These are phyloP conservation scores for Acestrorhynchus altus DNA, from an alignment of 2,797 vertebrate species.

Conservation along the genomic window DNA sequence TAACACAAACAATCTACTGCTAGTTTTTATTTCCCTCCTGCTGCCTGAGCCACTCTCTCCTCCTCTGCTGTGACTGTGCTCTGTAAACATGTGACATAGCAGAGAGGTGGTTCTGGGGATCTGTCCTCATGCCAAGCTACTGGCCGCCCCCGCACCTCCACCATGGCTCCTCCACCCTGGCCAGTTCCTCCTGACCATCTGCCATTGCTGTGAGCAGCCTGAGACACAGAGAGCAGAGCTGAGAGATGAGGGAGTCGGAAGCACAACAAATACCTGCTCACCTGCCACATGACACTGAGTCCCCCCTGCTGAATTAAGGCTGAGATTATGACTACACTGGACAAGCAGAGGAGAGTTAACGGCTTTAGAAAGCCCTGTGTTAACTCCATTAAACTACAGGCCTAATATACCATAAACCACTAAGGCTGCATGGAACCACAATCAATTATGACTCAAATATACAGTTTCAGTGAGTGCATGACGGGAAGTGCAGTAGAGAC, in stretches of 20 bases:
- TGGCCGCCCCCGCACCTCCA: slow-evolving; percentile 71
- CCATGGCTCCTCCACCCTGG: slow-evolving; percentile 64
- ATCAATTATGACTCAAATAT: not conserved
- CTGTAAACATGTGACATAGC: slow-evolving; percentile 40
- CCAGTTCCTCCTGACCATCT: slow-evolving; percentile 77
- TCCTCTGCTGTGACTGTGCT: slow-evolving; percentile 16
- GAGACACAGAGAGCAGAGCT: slow-evolving; percentile 66
- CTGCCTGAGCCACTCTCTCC: not conserved
- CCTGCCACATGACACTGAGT: slow-evolving; percentile 56
- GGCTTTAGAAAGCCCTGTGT: slow-evolving; percentile 17
- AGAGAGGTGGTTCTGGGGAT: slow-evolving; percentile 56
- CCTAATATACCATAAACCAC: not conserved
- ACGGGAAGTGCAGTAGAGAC: too few species aligned
- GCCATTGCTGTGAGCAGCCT: slow-evolving; percentile 68
- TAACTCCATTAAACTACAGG: not conserved
- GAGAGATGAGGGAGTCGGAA: slow-evolving; percentile 66
- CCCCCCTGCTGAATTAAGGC: slow-evolving; percentile 5
- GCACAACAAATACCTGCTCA: slow-evolving; percentile 65
- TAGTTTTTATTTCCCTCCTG: slow-evolving; percentile 5
- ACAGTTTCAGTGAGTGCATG: not conserved
- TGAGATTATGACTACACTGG: not conserved
- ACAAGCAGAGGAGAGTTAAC: slow-evolving; percentile 22
- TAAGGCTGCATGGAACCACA: not conserved
- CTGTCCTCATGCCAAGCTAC: slow-evolving; percentile 66
- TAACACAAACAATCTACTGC: not conserved